phyloP scores from a whole-genome alignment of 2,797 vertebrate genomes.

The Sebastes iracundus region DNA sequence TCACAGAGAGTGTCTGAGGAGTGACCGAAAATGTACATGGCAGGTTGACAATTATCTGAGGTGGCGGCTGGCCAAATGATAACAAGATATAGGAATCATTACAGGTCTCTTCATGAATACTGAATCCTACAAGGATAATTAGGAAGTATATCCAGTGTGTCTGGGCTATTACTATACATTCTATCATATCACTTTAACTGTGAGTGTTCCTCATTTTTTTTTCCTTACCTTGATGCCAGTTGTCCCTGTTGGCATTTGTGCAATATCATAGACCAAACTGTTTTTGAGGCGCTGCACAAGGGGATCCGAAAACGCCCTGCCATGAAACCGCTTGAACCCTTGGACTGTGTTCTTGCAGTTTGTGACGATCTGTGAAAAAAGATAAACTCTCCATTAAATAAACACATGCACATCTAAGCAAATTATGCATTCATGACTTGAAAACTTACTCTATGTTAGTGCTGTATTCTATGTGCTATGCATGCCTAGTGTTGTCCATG shows the following conservation, averaged over 20 bases:
- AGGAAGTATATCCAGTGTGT: background rate
- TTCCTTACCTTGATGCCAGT: conserved; percentile 93
- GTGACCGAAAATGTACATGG: background rate
- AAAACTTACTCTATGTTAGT: background rate
- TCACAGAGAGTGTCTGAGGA: background rate
- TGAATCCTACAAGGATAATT: background rate
- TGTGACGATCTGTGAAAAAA: conserved; percentile 88
- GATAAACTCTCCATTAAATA: background rate
- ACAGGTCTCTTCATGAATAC: background rate
- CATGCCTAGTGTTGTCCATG: background rate
- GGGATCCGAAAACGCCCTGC: conserved; percentile 94
- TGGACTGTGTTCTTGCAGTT: conserved; percentile 98
- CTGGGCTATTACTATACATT: background rate
- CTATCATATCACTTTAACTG: background rate
- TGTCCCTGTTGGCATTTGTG: conserved; percentile 92
- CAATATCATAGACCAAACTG: conserved; percentile 92
- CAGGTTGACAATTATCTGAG: background rate
- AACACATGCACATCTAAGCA: background rate
- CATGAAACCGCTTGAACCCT: conserved; percentile 98
- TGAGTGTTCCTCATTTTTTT: rapidly evolving
- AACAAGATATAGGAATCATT: background rate
- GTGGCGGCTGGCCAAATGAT: background rate
- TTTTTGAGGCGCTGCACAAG: conserved; percentile 91
- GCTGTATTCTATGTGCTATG: background rate
- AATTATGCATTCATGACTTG: background rate